Percentiles rank a stretch among this genome's conserved stretches.
These are phyloP conservation scores for Homalodisca vitripennis DNA, from an alignment of 1,140 invertebrate genomes.

Conservation along the genomic window DNA sequence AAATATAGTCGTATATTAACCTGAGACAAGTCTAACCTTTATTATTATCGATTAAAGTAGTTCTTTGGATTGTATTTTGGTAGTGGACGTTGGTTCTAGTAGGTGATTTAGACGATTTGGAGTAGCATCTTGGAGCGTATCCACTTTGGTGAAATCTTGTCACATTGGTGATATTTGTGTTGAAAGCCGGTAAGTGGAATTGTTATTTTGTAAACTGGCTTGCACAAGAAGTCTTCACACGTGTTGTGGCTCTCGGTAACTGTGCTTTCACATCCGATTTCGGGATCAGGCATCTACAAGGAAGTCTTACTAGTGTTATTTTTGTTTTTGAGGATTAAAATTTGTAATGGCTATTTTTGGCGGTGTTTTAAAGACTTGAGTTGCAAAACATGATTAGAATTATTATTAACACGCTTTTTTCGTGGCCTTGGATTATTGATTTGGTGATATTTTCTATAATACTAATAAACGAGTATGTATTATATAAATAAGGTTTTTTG, in stretches of 20 bases:
- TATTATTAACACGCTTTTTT: not conserved
- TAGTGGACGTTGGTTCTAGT: not conserved
- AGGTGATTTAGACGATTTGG: not conserved
- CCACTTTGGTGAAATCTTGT: not conserved
- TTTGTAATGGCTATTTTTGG: too few relatives aligned
- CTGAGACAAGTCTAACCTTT: not conserved
- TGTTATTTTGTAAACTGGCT: slow-evolving; percentile 12
- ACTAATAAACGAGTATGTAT: too few relatives aligned
- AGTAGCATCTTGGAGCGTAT: slow-evolving; percentile 14
- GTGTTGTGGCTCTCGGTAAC: not conserved
- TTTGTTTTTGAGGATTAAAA: not conserved
- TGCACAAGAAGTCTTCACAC: not conserved
- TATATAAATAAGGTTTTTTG: too few relatives aligned
- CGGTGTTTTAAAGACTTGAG: too few relatives aligned
- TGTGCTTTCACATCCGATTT: not conserved
- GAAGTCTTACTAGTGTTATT: not conserved
- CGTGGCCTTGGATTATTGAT: too few relatives aligned
- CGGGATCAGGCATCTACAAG: not conserved
- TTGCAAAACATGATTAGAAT: not conserved
- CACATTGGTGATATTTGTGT: not conserved
- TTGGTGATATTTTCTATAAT: too few relatives aligned
- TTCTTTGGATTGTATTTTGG: not conserved
- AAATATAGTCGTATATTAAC: not conserved
- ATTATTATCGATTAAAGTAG: not conserved
- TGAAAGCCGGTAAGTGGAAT: slow-evolving; percentile 17